Base-by-base conservation (phyloP, 2,888 invertebrate species). In the Sylvicola cinctus region DNA sequence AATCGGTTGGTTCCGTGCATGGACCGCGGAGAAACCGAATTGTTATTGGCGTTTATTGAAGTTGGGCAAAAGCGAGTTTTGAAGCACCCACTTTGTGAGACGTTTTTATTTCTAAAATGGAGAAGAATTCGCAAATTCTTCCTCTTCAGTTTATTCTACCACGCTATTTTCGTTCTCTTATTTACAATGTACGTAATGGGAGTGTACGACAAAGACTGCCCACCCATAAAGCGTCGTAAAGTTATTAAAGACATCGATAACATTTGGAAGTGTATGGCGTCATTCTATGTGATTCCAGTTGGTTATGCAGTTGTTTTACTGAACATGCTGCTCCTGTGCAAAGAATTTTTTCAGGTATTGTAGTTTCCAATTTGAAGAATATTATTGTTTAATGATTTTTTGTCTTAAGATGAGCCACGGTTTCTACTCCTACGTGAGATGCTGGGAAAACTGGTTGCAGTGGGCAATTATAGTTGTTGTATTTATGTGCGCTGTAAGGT, bases 361-460 rank as follows among this genome's bases (percentile, higher is more conserved):
- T 15, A 14, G n/a, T n/a, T n/a, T n/a, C n/a, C n/a, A n/a, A 28
- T 4, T 13, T 32, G 4, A 16, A 3, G 8, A n/a, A 15, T 13
- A 16, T 28, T 29, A 2, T 10, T 2, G 2, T 29, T 4, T n/a
- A 16, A 29, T n/a, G 5, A 15, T 10, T 12, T 27, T 33, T 8
- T 2, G 1, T 17, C 78, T 79, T 48, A 78, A 83, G 61, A 66
- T 81, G 39, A 70, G 70, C 1, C 75, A 84, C 38, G 71, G 71
- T 32, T 67, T 77, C 54, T 64, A 62, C 16, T 66, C 65, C n/a
- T 84, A 85, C 45, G 65, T 77, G 3, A 66, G 68, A 42, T 73
- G 78, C 42, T 81, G 81, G 79, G 84, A 85, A 51, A 84, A 85
- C 51, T 80, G 77, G 72, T 59, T 84, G 32, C 83, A 84, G 49